Evolutionary conservation across 2,888 invertebrate genomes (phyloP).

Genomic region (Ophion ellenae): DNA sequence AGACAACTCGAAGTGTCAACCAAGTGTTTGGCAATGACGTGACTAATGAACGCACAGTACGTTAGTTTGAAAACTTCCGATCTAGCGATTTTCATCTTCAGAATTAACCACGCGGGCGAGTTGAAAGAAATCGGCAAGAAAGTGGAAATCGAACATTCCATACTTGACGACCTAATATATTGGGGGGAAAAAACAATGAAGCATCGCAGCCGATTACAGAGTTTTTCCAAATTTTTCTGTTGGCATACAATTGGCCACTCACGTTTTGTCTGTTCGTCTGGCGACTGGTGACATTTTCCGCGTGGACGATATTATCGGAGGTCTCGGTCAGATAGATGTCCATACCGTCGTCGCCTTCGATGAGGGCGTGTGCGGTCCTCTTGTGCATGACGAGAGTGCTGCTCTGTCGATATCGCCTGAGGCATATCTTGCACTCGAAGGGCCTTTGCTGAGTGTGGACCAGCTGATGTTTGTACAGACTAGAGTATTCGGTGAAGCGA

Average conservation of each 20-base stretch:
- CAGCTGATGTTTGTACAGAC: slow-evolving; percentile 88
- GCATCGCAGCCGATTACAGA: not conserved
- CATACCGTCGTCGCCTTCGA: slow-evolving; percentile 82
- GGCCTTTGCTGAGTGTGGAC: slow-evolving; percentile 87
- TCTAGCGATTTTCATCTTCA: too few species aligned
- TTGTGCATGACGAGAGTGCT: slow-evolving; percentile 87
- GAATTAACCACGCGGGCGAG: too few species aligned
- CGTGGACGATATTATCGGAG: slow-evolving; percentile 39
- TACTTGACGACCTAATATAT: too few species aligned
- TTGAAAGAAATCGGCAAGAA: too few species aligned
- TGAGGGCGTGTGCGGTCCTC: slow-evolving; percentile 85
- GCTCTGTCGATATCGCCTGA: slow-evolving; percentile 86
- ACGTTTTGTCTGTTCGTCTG: slow-evolving; percentile 65
- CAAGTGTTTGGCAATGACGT: too few species aligned
- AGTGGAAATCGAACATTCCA: too few species aligned
- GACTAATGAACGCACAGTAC: too few species aligned
- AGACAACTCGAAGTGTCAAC: too few species aligned
- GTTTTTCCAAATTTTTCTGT: not conserved
- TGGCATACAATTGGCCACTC: slow-evolving; percentile 12
- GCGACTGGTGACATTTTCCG: slow-evolving; percentile 43
- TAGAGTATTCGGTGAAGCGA: slow-evolving; percentile 89
- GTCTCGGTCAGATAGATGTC: slow-evolving; percentile 76
- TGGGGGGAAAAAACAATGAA: too few species aligned
- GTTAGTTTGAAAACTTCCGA: too few species aligned
- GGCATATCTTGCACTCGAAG: slow-evolving; percentile 86